Evolutionary conservation across 1,140 invertebrate species (phyloP), one percentile per base, ranked within the genome.

Genomic region (Armadillidium nasatum): DNA sequence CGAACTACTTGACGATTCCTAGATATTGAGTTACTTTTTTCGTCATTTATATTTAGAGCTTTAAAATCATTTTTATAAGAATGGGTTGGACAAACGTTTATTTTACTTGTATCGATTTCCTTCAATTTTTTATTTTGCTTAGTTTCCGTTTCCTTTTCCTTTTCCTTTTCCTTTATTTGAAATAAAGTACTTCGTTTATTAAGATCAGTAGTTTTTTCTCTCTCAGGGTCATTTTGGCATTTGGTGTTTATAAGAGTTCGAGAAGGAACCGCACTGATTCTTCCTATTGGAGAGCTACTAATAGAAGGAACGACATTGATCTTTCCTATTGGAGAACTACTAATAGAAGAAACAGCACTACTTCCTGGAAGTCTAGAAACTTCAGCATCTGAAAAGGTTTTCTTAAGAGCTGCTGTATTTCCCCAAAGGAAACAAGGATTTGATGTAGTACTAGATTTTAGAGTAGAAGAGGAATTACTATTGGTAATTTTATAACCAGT

Each of bases 1-100:
- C 79, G 76, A 50, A 80, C 79, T 19, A 80, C 77, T 43, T 76
- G 79, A 21, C 79, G 71, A 70, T 78, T 78, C 15, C 77, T 71
- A n/a, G 77, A 75, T 19, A 78, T 80, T 0, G 44, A 54, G 19
- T 68, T 74, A 7, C 15, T 67, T 43, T 78, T 72, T 15, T 76
- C 77, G 11, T 68, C 15, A 3, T 6, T 33, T 33, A 1, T 6
- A 6, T 33, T 6, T 33, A 33, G 33, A 7, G 22, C 33, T 7
- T 45, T 44, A 33, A 71, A 70, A 15, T 19, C 10, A 9, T 60
- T 19, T 19, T 60, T 60, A 19, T 13, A 60, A 60, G 50, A 15
- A 19, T 60, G 4, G 11, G 50, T 60, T 15, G 50, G 11, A 7
- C 19, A n/a, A 13, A 75, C 74, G 75, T 80, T 80, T 44, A 80